Evolutionary conservation across 1,140 invertebrate species (phyloP).

Genomic region (Achatina immaculata): DNA sequence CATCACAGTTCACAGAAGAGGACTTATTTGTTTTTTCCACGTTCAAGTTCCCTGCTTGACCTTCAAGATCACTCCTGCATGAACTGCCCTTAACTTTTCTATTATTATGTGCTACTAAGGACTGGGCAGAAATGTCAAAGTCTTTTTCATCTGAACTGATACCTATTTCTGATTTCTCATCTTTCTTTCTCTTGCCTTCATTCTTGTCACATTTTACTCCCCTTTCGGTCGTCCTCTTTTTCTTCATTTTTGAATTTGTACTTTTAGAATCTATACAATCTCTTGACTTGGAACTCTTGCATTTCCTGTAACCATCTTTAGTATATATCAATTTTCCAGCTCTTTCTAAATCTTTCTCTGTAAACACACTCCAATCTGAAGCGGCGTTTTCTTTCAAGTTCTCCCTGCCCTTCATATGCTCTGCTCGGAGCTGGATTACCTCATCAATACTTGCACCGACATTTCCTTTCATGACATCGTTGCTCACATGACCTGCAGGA

Average conservation of each 20-base stretch:
- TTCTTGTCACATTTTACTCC: not conserved
- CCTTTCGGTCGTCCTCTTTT: not conserved
- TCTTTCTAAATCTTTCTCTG: constrained; percentile 15
- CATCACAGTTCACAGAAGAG: not conserved
- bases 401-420: not conserved
- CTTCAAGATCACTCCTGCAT: not conserved
- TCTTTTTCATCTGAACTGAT: not conserved
- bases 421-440: not conserved
- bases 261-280: not conserved
- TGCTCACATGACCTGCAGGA: not conserved
- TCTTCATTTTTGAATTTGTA: not conserved
- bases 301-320: constrained; percentile 33
- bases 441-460: not conserved
- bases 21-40: not conserved
- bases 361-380: constrained; percentile 15
- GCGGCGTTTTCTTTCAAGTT: not conserved
- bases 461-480: not conserved
- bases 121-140: not conserved
- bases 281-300: constrained; percentile 29
- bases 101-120: not conserved
- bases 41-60: not conserved
- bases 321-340: not conserved
- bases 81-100: not conserved
- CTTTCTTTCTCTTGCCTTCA: not conserved
- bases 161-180: not conserved